Base-by-base conservation (phyloP, 2,888 invertebrate genomes). In the Lasius platythorax region DNA sequence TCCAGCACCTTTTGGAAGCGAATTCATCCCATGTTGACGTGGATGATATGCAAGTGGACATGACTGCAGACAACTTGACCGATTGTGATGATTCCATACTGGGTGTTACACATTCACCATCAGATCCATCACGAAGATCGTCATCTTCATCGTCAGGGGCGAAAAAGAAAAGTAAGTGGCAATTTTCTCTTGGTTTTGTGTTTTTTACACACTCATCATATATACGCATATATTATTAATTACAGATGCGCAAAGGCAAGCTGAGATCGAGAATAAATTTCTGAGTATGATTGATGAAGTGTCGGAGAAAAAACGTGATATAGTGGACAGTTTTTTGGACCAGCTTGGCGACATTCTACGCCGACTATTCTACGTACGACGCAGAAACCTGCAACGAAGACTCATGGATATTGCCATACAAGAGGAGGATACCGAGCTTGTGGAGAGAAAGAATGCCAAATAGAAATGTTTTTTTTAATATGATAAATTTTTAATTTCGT, bases 321-420 rank as follows among this genome's bases (percentile, higher is more conserved):
- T 64, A 40, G n/a, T 64, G n/a, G 64, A 64, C 64, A 64, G 64
- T 40, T 64, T 11, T n/a, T 37, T 64, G 37, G 37, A 64, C 11
- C 64, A 64, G 37, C n/a, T 64, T 18, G 40, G 37, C 3, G n/a
- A 64, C 11, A 64, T 64, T 64, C n/a, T 64, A 40, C 37, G 64
- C 11, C n/a, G 40, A 37, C 40, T 64, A 40, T 4, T n/a, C 37
- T 64, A 64, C n/a, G 4, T 40, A 37, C 18, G 37, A 40, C 64
- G 37, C 37, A 37, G 40, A 64, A 64, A 40, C 11, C 64, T 64
- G n/a, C 37, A 64, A 64, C 40, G 11, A 64, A 64, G n/a, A 3
- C 40, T n/a, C 23, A 64, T 64, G 37, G 64, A 64, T 40, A 37
- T 64, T 37, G 64, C 40, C 11, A 64, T 40, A 3, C 3, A 37